These are phyloP conservation scores for Orthonevra nobilis DNA, from an alignment of 2,888 invertebrate genomes.

Conservation along the genomic window DNA sequence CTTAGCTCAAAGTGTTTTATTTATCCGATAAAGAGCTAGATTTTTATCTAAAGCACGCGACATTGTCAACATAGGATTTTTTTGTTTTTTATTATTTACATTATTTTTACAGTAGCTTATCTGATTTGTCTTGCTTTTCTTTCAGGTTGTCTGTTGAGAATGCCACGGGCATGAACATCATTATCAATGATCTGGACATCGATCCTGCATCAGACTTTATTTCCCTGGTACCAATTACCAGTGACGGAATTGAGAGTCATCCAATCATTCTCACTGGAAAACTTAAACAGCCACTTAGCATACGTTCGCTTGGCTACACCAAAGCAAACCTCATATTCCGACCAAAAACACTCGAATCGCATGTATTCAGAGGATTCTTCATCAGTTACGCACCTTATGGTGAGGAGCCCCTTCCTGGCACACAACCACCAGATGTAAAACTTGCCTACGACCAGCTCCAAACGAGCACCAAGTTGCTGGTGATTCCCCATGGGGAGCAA, in stretches of 20 bases:
- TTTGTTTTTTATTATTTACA: too few species aligned
- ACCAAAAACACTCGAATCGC: conserved; percentile 26
- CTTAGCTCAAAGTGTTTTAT: too few species aligned
- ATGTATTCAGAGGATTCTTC: conserved; percentile 61
- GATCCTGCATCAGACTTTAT: conserved; percentile 64
- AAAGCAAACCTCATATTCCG: conserved; percentile 56
- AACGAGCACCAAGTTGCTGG: conserved; percentile 40
- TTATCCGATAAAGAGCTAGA: too few species aligned
- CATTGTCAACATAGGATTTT: too few species aligned
- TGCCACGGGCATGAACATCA: conserved; percentile 65
- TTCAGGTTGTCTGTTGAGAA: conserved; percentile 50
- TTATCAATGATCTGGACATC: conserved; percentile 66
- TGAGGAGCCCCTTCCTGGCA: conserved; percentile 25
- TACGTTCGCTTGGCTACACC: conserved; percentile 49
- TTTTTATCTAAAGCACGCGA: too few species aligned
- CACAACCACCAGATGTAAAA: conserved; percentile 60
- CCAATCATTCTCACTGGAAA: conserved; percentile 66
- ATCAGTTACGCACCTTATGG: conserved; percentile 63
- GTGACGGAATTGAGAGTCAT: conserved; percentile 44
- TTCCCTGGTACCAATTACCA: conserved; percentile 45
- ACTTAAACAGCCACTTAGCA: conserved; percentile 52
- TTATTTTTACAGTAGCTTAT: too few species aligned
- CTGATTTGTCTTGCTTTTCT: background rate
- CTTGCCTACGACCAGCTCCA: conserved; percentile 56
- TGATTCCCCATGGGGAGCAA: conserved; percentile 50